A percentile compares a stretch with the other conserved stretches of the same genome.
Conservation (phyloP, 2,888 invertebrate genomes). For the Apamea crenata region DNA sequence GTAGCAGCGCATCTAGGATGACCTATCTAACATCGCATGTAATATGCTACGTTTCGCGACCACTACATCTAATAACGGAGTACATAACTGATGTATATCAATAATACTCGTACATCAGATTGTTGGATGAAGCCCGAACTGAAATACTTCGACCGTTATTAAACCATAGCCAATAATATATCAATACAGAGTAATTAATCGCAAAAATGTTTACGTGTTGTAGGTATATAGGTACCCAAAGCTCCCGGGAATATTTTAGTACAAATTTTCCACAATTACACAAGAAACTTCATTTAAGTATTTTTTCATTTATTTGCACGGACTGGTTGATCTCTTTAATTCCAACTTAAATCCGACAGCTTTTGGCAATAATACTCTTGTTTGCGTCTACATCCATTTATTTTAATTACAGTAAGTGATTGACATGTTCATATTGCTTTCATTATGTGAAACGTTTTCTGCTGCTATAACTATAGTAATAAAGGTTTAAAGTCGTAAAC, state of each 20-base stretch:
- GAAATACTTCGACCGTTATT: conserved; percentile 9
- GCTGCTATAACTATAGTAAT: background rate
- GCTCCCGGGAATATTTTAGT: background rate
- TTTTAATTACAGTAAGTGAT: background rate
- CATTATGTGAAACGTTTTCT: background rate
- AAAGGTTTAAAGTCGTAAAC: background rate
- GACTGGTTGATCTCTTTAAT: background rate
- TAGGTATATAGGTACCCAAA: background rate
- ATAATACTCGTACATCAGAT: conserved; percentile 2
- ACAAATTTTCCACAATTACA: background rate
- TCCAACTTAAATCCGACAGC: background rate
- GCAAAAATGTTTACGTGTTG: background rate
- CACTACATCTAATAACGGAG: conserved; percentile 1
- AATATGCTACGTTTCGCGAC: background rate
- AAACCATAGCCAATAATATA: background rate
- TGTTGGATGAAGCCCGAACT: background rate
- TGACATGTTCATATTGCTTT: background rate
- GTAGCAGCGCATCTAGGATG: too few species aligned
- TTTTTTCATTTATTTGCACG: background rate
- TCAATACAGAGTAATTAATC: background rate
- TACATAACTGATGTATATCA: too few species aligned
- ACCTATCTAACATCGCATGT: background rate
- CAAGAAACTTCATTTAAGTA: background rate
- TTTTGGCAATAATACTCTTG: background rate
- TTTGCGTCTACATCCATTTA: background rate